Conservation (phyloP, 2,888 invertebrate genomes). For the Andrena minutula region DNA sequence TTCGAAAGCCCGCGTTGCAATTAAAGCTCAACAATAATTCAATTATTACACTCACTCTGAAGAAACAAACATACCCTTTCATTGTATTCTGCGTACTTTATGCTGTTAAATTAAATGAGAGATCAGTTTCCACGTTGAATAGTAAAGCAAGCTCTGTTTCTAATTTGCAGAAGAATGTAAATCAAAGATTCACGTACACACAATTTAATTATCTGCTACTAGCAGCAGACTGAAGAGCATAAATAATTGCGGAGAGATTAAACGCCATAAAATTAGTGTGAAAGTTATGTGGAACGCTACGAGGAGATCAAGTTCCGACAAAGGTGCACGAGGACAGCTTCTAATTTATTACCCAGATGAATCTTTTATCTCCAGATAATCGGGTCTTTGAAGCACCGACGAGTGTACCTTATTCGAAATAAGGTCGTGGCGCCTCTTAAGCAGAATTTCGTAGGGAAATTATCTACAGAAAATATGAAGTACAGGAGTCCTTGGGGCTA, state of each 20-base stretch:
- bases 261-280: not conserved
- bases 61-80: not conserved
- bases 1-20: constrained; percentile 14
- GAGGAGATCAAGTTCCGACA: constrained; percentile 33
- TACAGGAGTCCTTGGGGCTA: no score
- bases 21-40: constrained; percentile 24
- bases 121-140: not conserved
- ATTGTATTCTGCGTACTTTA: not conserved
- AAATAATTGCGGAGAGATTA: not conserved
- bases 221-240: not conserved
- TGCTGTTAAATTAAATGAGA: not conserved
- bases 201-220: constrained; percentile 1
- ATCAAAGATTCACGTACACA: not conserved
- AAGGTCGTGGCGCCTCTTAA: constrained; percentile 27
- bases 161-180: no score
- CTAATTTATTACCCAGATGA: constrained; percentile 38
- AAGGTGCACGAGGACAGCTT: constrained; percentile 24
- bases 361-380: constrained; percentile 49
- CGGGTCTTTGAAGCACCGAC: constrained; percentile 45
- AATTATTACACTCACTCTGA: constrained; percentile 16
- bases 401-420: constrained; percentile 15
- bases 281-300: not conserved
- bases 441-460: not conserved
- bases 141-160: not conserved
- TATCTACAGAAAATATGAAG: no score